These are phyloP conservation scores for Hyperoplus lanceolatus DNA, from an alignment of 2,797 vertebrate species.

Conservation along the genomic window DNA sequence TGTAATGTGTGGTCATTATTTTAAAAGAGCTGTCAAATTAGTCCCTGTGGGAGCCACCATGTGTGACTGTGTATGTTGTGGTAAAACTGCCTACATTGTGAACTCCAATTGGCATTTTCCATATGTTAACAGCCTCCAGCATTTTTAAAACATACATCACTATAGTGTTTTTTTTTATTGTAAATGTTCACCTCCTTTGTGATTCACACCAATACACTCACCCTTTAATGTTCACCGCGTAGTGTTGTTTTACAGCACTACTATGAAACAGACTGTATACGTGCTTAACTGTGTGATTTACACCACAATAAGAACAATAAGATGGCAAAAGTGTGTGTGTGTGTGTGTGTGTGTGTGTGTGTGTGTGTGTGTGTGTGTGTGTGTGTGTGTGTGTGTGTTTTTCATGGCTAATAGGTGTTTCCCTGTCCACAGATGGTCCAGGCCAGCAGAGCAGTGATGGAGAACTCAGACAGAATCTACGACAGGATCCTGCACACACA, in stretches of 20 bases:
- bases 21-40: constrained; percentile 23
- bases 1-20: constrained; percentile 24
- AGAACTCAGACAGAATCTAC: constrained; percentile 89
- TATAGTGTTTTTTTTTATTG: background rate
- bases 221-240: background rate
- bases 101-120: constrained; percentile 16
- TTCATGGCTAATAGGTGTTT: constrained; percentile 35
- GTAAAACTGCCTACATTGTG: background rate
- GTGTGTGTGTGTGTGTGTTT: constrained; percentile 26
- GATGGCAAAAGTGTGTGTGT: background rate
- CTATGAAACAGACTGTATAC: constrained; percentile 12
- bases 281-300: constrained; percentile 4
- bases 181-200: background rate
- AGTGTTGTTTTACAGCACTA: background rate
- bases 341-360: constrained; percentile 24
- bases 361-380: constrained; percentile 21
- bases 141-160: constrained; percentile 9
- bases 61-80: constrained; percentile 7
- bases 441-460: constrained; percentile 88
- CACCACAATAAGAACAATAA: constrained; percentile 2
- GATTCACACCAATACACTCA: constrained; percentile 1
- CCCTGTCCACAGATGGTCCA: constrained; percentile 90
- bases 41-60: constrained; percentile 9
- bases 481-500: constrained; percentile 92
- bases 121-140: background rate